phyloP scores from a whole-genome alignment of 1,140 invertebrate species.

The Prorops nasuta region DNA sequence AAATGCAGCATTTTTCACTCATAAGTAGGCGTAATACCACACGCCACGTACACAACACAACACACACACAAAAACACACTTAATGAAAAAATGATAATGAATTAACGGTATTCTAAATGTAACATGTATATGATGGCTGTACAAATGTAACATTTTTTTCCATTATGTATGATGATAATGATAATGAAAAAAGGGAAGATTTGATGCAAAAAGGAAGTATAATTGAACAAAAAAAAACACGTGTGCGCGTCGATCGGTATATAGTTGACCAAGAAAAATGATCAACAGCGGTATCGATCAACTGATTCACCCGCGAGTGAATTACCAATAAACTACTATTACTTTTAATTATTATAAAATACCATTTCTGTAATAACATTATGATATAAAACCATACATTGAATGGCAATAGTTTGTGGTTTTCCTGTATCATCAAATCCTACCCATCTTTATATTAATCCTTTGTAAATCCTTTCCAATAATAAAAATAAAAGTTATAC shows the following conservation, averaged over 20 bases:
- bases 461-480: no score
- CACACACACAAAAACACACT: constrained; percentile 10
- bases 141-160: constrained; percentile 57
- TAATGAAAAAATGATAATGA: constrained; percentile 42
- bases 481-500: no score
- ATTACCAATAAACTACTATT: constrained; percentile 49
- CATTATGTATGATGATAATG: constrained; percentile 51
- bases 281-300: constrained; percentile 28
- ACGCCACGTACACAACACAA: constrained; percentile 21
- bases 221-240: constrained; percentile 27
- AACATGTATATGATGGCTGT: constrained; percentile 55
- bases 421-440: not conserved
- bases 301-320: constrained; percentile 40
- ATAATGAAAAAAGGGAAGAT: constrained; percentile 32
- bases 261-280: constrained; percentile 4
- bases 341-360: constrained; percentile 53
- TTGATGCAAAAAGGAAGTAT: constrained; percentile 28
- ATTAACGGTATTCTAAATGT: constrained; percentile 54
- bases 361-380: constrained; percentile 55
- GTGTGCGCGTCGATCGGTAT: constrained; percentile 33
- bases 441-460: no score
- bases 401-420: constrained; percentile 36
- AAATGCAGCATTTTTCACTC: constrained; percentile 37
- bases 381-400: constrained; percentile 55
- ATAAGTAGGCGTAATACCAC: constrained; percentile 34